Evolutionary conservation across 2,113 vertebrate species (phyloP).

Genomic region (Diadophis punctatus): DNA sequence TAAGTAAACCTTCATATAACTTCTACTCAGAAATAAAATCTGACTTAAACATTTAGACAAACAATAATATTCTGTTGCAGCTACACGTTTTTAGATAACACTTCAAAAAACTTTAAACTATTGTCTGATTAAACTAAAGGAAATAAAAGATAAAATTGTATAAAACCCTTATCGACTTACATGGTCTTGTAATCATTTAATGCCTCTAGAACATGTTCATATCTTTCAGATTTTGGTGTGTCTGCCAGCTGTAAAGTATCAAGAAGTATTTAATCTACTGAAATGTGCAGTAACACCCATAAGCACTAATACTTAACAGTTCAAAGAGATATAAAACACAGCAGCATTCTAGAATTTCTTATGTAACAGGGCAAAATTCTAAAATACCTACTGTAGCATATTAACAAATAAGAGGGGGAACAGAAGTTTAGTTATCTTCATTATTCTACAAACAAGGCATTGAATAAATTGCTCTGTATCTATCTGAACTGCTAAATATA

Average conservation of each 20-base stretch:
- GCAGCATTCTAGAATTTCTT: neutral
- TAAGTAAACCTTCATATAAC: neutral
- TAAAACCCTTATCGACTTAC: constrained; percentile 72
- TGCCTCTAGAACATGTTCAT: constrained; percentile 86
- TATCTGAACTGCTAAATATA: neutral
- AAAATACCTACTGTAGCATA: neutral
- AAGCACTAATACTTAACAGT: neutral
- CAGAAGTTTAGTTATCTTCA: neutral
- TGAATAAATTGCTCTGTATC: neutral
- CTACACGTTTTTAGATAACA: neutral
- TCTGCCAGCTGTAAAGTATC: constrained; percentile 82
- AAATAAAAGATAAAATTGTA: neutral
- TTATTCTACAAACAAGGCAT: neutral
- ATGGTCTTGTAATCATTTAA: constrained; percentile 93
- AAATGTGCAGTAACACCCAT: constrained; percentile 31
- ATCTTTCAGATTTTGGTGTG: constrained; percentile 87
- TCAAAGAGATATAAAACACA: neutral
- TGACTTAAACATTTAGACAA: neutral
- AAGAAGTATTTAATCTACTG: constrained; percentile 65
- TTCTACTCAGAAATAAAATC: neutral
- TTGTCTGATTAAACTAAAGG: neutral
- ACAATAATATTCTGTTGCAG: neutral
- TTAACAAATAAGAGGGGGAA: neutral
- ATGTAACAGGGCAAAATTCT: neutral
- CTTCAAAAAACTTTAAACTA: neutral